Percentiles rank a stretch among this genome's conserved stretches.
Evolutionary conservation across 2,113 vertebrate species (phyloP).

Genomic region (Caretta caretta): DNA sequence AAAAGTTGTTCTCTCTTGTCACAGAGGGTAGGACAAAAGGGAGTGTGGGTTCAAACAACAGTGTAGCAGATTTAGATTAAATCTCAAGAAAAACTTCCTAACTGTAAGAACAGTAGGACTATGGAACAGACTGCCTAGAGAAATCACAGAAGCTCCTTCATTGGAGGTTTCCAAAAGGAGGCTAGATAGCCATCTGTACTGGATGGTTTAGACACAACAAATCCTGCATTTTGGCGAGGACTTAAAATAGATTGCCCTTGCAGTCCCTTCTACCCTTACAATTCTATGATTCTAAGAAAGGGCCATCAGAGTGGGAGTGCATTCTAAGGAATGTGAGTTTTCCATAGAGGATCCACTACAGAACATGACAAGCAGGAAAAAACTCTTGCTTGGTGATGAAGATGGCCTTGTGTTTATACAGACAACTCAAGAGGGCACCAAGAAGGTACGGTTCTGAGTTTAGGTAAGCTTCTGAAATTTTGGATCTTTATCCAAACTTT

Average conservation of each 20-base stretch:
- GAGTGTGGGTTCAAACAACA: background rate
- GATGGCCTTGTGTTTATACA: background rate
- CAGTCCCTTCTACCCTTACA: background rate
- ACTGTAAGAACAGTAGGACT: background rate
- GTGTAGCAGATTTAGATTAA: background rate
- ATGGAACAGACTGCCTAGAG: background rate
- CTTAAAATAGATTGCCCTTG: background rate
- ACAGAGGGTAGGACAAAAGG: background rate
- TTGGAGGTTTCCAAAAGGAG: background rate
- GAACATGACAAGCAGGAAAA: background rate
- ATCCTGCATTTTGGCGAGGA: background rate
- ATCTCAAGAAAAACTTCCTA: background rate
- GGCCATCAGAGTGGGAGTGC: background rate
- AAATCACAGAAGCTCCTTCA: background rate
- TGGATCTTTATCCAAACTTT: background rate
- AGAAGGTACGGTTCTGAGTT: background rate
- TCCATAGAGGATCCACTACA: background rate
- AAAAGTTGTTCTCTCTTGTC: background rate
- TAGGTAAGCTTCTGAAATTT: background rate
- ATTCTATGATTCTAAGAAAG: background rate
- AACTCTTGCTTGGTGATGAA: background rate
- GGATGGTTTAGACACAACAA: background rate
- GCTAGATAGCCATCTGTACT: background rate
- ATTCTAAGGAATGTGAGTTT: background rate
- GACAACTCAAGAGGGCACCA: background rate